Evolutionary conservation across 2,888 invertebrate species (phyloP).

Genomic region (Conistra vaccinii): DNA sequence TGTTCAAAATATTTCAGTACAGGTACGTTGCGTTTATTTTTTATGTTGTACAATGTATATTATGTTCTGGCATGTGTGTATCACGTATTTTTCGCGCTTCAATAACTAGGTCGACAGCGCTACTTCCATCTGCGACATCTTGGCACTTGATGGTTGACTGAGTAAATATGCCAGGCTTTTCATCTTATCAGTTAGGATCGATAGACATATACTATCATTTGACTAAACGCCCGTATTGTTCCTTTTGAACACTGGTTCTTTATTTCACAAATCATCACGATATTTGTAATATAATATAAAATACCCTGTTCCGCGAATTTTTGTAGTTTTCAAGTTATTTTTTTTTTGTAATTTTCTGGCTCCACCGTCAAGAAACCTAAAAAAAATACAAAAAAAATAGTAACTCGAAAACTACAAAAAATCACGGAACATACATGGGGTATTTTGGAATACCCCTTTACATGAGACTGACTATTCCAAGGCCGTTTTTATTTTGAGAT

Average conservation of each 20-base stretch:
- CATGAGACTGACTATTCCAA: too few relatives aligned
- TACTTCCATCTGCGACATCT: conserved; percentile 50
- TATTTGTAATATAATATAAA: conserved; percentile 20
- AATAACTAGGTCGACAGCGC: conserved; percentile 50
- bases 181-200: conserved; percentile 10
- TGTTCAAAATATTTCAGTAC: neutral
- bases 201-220: conserved; percentile 1
- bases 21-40: neutral
- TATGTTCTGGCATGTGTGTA: conserved; percentile 25
- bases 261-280: conserved; percentile 1
- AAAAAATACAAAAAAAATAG: too few relatives aligned
- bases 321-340: too few relatives aligned
- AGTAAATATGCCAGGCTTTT: conserved; percentile 36
- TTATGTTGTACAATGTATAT: conserved; percentile 1
- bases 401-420: too few relatives aligned
- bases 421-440: too few relatives aligned
- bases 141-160: conserved; percentile 45
- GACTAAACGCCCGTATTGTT: conserved; percentile 1
- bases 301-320: too few relatives aligned
- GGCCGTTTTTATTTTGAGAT: conserved; percentile 49
- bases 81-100: conserved; percentile 47
- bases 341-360: too few relatives aligned
- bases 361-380: too few relatives aligned
- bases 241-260: conserved; percentile 13
- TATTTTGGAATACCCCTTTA: too few relatives aligned